These are phyloP conservation scores for Otolemur garnettii DNA, from an alignment of 2,113 vertebrate genomes.

Conservation along the genomic window DNA sequence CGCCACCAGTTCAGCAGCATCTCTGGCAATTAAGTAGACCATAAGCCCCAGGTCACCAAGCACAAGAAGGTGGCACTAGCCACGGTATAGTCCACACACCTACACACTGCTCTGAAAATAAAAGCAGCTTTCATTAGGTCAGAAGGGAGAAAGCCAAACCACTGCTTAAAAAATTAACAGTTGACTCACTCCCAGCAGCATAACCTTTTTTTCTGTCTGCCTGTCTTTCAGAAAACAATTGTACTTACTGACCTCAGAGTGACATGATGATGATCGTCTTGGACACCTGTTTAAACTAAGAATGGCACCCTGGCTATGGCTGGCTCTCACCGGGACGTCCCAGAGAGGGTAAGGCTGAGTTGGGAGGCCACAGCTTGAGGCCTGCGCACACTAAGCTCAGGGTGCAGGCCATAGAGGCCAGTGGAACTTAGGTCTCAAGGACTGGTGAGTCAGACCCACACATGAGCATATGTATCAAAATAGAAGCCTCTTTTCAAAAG, in stretches of 20 bases:
- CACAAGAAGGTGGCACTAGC: neutral
- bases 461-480: constrained; percentile 61
- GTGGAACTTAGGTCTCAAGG: constrained; percentile 43
- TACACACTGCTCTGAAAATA: rapidly evolving
- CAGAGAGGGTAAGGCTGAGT: neutral
- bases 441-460: neutral
- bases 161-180: neutral
- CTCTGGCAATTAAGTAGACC: neutral
- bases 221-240: neutral
- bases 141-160: neutral
- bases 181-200: neutral
- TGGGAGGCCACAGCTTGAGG: neutral
- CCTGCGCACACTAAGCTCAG: neutral
- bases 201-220: neutral
- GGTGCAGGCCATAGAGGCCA: neutral
- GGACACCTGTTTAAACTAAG: neutral
- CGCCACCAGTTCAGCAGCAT: too few species aligned
- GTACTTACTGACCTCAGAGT: neutral
- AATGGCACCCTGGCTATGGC: neutral
- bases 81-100: neutral
- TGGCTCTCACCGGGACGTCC: neutral
- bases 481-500: constrained; percentile 53
- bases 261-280: neutral
- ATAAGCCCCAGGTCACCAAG: neutral
- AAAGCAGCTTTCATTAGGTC: neutral